Evolutionary conservation across 2,113 vertebrate genomes (phyloP).

Genomic region (Syrmaticus mikado): DNA sequence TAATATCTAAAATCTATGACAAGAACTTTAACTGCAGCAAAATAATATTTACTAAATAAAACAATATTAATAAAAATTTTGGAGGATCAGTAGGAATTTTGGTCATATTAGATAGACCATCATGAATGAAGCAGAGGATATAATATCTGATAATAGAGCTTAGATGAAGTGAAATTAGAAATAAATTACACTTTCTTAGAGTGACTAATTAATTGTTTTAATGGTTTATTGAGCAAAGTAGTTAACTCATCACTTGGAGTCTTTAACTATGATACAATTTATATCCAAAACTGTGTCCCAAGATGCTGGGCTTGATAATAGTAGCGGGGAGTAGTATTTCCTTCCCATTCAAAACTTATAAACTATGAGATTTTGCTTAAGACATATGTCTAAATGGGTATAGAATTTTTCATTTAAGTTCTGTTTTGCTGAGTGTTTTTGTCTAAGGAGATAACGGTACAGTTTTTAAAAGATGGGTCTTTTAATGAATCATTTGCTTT

Average conservation of each 20-base stretch:
- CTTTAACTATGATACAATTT: conserved; percentile 5
- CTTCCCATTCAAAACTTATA: not conserved
- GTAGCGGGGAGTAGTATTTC: not conserved
- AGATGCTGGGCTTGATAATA: not conserved
- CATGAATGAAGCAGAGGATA: conserved; percentile 1
- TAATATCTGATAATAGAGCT: not conserved
- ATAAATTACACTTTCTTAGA: conserved; percentile 25
- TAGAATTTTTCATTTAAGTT: not conserved
- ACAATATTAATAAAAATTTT: not conserved
- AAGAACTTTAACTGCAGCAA: not conserved
- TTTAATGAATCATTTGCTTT: not conserved
- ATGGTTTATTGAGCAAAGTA: conserved; percentile 38
- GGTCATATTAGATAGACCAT: not conserved
- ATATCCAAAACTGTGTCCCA: not conserved
- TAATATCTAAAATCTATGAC: not conserved
- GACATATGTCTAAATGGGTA: not conserved
- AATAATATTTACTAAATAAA: not conserved
- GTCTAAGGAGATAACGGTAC: not conserved
- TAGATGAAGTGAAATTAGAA: conserved; percentile 5
- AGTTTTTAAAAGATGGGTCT: not conserved
- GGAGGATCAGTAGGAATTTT: not conserved
- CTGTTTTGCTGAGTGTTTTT: not conserved
- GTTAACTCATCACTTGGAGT: conserved; percentile 25
- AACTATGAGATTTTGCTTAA: not conserved
- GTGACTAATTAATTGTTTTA: conserved; percentile 21